Base-by-base conservation (phyloP, 2,888 invertebrate genomes). In the Gastracanthus pulcherrimus region DNA sequence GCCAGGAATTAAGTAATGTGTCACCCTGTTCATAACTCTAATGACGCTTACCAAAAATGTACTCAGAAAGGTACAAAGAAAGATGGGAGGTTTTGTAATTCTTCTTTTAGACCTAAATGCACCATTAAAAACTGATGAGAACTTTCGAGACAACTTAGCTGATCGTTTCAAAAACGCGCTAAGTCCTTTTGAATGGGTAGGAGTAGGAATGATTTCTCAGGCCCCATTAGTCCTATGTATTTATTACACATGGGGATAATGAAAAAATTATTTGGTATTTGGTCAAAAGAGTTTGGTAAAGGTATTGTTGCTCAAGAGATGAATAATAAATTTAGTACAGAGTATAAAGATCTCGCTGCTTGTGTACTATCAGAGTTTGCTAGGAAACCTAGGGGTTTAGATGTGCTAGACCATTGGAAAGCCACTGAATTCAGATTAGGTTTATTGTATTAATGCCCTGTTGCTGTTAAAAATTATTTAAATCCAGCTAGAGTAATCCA, bases 401-500 rank as follows among this genome's bases (percentile, higher is more conserved):
- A 84, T 23, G 81, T 82, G 66, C 19, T 85, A 9, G 69, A 72
- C 6, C n/a, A 74, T 23, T 86, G 82, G 79, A 85, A 85, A 77
- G 83, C 85, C 2, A 84, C 84, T 26, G 85, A 86, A 67, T 81
- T 81, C n/a, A 70, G 85, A 29, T 75, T 79, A 23, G 81, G 85
- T 45, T 66, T 86, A 7, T 41, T 84, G 7, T 86, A 86, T 51
- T 58, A 83, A 48, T 86, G 86, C 31, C 81, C 84, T 7, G 58
- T 84, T 60, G 75, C 84, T 45, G 60, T 86, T 38, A 82, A 77
- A 67, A 55, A 77, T 45, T 13, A 80, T 45, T 41, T 85, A 41
- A 67, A 60, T 38, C 55, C 75, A 26, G 26, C 75, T 19, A 55
- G 83, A 29, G 83, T 84, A 26, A 70, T 67, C 34, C 86, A 86